Evolutionary conservation across 2,113 vertebrate species (phyloP).

Genomic region (Rhinolophus ferrumequinum): DNA sequence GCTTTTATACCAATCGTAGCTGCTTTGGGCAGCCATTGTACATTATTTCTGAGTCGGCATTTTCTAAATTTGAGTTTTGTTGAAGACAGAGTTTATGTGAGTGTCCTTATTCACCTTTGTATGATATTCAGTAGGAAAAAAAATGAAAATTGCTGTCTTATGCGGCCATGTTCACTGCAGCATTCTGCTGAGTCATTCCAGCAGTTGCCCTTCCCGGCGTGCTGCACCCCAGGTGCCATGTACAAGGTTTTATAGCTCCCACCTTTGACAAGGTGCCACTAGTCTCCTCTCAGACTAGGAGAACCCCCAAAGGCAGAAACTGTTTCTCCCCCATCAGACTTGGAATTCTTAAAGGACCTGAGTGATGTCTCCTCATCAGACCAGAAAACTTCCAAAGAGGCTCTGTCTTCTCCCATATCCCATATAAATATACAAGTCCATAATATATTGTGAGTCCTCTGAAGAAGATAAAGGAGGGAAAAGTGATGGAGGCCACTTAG

Average conservation of each 20-base stretch:
- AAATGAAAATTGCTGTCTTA: accelerated
- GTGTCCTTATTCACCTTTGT: not conserved
- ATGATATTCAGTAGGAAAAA: not conserved
- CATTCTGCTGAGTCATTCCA: not conserved
- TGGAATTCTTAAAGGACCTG: not conserved
- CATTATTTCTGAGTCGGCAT: too few species aligned
- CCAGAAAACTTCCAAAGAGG: not conserved
- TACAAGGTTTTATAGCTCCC: not conserved
- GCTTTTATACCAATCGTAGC: accelerated
- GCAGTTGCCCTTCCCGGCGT: accelerated
- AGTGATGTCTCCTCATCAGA: not conserved
- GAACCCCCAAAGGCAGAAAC: too few species aligned
- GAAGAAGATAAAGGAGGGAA: not conserved
- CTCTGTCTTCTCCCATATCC: not conserved
- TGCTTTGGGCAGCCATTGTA: too few species aligned
- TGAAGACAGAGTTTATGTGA: not conserved
- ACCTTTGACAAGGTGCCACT: accelerated
- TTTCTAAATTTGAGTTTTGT: too few species aligned
- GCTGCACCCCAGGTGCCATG: not conserved
- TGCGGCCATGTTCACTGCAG: accelerated
- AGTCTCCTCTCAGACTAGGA: too few species aligned
- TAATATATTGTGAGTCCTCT: accelerated
- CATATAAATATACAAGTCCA: not conserved
- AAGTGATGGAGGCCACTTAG: not conserved
- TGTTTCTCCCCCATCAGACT: not conserved